Evolutionary conservation across 2,888 invertebrate genomes (phyloP), one percentile per base, ranked within the genome.

Genomic region (Entomobrya proxima): DNA sequence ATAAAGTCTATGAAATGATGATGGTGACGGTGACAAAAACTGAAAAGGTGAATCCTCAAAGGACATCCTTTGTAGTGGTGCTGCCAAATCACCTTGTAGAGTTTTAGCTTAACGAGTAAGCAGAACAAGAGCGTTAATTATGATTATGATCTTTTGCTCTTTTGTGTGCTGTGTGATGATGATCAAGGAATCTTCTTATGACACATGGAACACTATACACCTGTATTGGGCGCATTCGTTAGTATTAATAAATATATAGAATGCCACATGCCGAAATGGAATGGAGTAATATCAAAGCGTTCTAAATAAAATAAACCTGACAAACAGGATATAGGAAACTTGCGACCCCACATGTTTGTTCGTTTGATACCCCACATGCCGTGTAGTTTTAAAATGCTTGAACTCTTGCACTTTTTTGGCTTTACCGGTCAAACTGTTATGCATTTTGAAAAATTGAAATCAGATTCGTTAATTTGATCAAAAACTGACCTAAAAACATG

Each of bases 1-100:
- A 30, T 47, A 47, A 47, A 47, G 13, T 15, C 3, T 13, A 47
- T 27, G 13, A 13, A 15, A 13, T 72, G 15, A 50, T 72, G 15
- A 50, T 47, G 72, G 32, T 32, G 50, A 13, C 27, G 58, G 58
- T 58, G 58, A 72, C 47, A 72, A 55, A n/a, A 47, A 50, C 47
- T 44, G 24, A 64, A 78, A 67, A 78, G 78, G 67, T 21, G 77
- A 77, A 50, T 69, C 35, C 80, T 74, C 58, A 81, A 81, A 72
- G 58, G 58, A 74, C 72, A 61, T 74, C 24, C 47, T 18, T 40
- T 67, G 67, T 37, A 40, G 40, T 67, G 67, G 67, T 21, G 4
- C 1, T 32, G 24, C 27, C 30, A 52, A 80, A 69, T 69, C 69
- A 69, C 79, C 79, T 80, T 80, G 67, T 80, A 27, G 24, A 55